phyloP scores from a whole-genome alignment of 2,797 vertebrate genomes.

The Xiphophorus birchmanni region DNA sequence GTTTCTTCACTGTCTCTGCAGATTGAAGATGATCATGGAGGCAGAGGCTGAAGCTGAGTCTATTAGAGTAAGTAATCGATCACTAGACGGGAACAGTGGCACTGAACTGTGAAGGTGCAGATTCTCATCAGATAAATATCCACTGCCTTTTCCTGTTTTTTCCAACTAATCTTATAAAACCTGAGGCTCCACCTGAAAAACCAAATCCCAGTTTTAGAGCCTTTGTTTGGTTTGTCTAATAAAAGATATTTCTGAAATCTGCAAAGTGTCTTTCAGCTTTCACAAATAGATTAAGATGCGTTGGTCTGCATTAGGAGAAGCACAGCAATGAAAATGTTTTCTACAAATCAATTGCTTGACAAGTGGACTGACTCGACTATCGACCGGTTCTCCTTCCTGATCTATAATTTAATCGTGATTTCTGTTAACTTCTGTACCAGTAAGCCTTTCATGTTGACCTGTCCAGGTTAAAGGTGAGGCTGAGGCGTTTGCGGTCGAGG shows the following conservation, averaged over 20 bases:
- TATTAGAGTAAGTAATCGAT: constrained; percentile 82
- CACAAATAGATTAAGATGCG: background rate
- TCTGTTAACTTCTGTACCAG: background rate
- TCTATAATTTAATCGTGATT: too few species aligned
- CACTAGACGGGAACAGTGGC: background rate
- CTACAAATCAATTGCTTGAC: background rate
- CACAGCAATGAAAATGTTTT: background rate
- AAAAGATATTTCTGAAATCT: background rate
- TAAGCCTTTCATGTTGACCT: background rate
- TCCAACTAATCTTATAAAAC: background rate
- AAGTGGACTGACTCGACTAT: background rate
- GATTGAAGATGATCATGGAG: constrained; percentile 89
- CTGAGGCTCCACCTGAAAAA: background rate
- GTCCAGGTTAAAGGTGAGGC: constrained; percentile 89
- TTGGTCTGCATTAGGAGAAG: background rate
- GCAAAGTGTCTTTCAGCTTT: background rate
- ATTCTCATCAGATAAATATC: background rate
- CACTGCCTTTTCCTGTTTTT: background rate
- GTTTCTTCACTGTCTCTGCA: constrained; percentile 50
- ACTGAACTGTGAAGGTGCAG: background rate
- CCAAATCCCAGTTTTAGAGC: background rate
- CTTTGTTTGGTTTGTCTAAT: background rate
- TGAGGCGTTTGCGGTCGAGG: constrained; percentile 87
- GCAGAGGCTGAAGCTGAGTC: constrained; percentile 90
- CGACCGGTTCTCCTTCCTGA: background rate